phyloP scores from a whole-genome alignment of 2,888 invertebrate species.

The Micoletzkya japonica region DNA sequence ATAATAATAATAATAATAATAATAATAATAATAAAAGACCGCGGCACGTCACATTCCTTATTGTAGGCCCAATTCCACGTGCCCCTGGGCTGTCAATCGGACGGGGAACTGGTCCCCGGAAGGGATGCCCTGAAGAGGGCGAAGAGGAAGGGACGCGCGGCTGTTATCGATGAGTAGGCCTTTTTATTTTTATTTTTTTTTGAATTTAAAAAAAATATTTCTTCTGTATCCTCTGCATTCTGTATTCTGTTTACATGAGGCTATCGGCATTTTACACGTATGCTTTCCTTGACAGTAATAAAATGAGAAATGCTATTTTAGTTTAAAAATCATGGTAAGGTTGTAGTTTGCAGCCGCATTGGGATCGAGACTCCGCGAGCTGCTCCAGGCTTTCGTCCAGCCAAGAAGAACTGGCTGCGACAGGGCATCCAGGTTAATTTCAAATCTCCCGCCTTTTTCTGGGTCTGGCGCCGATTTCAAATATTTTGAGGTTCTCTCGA shows the following conservation, averaged over 20 bases:
- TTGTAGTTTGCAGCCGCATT: not conserved
- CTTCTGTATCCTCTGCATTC: not conserved
- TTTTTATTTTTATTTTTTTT: too few relatives aligned
- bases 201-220: not conserved
- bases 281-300: not conserved
- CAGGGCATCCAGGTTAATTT: constrained; percentile 6
- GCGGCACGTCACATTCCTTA: too few relatives aligned
- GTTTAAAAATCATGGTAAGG: not conserved
- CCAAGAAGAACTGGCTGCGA: constrained; percentile 11
- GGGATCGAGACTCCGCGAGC: constrained; percentile 21
- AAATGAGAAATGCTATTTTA: not conserved
- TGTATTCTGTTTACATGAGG: not conserved
- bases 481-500: constrained; percentile 4
- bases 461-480: not conserved
- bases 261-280: not conserved
- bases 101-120: constrained; percentile 25
- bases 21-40: too few relatives aligned
- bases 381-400: not conserved
- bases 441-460: not conserved
- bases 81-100: constrained; percentile 12
- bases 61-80: constrained; percentile 20
- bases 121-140: constrained; percentile 11
- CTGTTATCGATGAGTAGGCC: constrained; percentile 20
- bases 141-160: constrained; percentile 17
- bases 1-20: too few relatives aligned